These are phyloP conservation scores for Nesidiocoris tenuis DNA, from an alignment of 2,888 invertebrate species.

Conservation along the genomic window DNA sequence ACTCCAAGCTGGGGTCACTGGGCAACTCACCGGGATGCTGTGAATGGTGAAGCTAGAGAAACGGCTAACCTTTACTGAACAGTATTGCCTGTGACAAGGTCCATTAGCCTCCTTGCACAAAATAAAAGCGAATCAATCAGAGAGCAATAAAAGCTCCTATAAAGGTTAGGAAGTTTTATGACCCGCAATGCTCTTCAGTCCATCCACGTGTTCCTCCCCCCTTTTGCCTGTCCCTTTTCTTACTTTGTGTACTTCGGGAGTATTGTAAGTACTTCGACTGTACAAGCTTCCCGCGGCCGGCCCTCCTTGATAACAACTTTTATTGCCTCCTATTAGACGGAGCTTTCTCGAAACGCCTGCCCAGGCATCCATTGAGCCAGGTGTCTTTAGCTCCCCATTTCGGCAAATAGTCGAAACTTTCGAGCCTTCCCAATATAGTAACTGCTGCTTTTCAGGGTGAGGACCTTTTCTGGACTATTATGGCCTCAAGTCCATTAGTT, in stretches of 20 bases:
- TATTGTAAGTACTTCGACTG: neutral
- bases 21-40: conserved; percentile 15
- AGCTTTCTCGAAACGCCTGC: conserved; percentile 10
- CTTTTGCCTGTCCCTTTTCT: neutral
- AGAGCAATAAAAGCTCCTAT: conserved; percentile 31
- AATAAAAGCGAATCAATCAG: conserved; percentile 38
- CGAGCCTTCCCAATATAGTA: conserved; percentile 5
- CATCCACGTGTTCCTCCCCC: neutral
- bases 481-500: neutral
- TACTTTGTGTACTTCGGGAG: neutral
- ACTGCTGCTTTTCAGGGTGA: too few relatives aligned
- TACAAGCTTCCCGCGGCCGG: neutral
- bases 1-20: too few relatives aligned
- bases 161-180: conserved; percentile 32
- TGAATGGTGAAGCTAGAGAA: conserved; percentile 20
- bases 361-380: conserved; percentile 27
- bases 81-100: conserved; percentile 10
- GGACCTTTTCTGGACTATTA: neutral
- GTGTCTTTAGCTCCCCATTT: conserved; percentile 37
- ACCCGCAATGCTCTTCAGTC: neutral
- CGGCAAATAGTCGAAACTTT: conserved; percentile 34
- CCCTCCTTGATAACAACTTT: conserved; percentile 37
- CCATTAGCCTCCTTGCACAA: conserved; percentile 21
- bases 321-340: conserved; percentile 31
- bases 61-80: neutral